Evolutionary conservation across 2,113 vertebrate species (phyloP).

Genomic region (Craseonycteris thonglongyai): DNA sequence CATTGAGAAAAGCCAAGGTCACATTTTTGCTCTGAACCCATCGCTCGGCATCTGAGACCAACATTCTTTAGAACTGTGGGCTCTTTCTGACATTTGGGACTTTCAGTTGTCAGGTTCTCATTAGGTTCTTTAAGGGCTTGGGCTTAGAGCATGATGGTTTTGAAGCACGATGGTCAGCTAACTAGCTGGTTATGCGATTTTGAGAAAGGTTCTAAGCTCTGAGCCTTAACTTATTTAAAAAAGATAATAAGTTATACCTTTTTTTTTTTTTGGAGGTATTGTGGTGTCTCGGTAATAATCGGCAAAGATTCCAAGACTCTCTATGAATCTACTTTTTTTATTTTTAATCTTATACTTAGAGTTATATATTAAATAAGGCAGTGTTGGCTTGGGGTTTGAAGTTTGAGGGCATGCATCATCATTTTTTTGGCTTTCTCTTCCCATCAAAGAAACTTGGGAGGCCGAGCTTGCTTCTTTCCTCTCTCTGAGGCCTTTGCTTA

Average conservation of each 20-base stretch:
- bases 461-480: not conserved
- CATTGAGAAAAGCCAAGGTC: too few relatives aligned
- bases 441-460: not conserved
- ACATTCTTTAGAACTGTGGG: not conserved
- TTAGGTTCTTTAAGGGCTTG: not conserved
- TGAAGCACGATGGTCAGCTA: not conserved
- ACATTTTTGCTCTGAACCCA: not conserved
- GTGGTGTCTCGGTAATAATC: not conserved
- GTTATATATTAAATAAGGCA: not conserved
- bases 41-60: too few relatives aligned
- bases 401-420: not conserved
- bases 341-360: not conserved
- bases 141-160: not conserved
- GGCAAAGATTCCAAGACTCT: not conserved
- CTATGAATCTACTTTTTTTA: not conserved
- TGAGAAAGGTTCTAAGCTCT: not conserved
- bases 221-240: not conserved
- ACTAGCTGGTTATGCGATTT: not conserved
- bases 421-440: not conserved
- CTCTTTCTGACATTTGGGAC: not conserved
- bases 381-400: not conserved
- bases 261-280: not conserved
- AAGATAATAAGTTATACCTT: not conserved
- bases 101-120: not conserved
- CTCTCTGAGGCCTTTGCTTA: not conserved